Evolutionary conservation across 1,140 invertebrate species (phyloP), one percentile per base, ranked within the genome.

Genomic region (Stegodyphus mimosarum): DNA sequence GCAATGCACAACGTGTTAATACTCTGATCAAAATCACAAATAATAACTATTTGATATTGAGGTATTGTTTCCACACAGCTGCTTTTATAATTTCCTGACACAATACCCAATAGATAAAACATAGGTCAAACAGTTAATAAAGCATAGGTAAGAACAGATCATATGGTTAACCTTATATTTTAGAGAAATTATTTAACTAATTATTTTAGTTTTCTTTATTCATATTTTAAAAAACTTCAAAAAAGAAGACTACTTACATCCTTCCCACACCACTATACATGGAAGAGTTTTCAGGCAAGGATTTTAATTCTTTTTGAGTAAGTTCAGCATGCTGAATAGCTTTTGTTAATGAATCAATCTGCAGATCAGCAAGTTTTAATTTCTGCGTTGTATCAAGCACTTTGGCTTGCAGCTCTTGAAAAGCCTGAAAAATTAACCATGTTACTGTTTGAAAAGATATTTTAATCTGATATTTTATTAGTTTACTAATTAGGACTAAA

Each of bases 361-460:
- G 95, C 5, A 94, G 90, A 90, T 96, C 95, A 10, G 95, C 93
- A 63, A 96, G 89, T 89, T 94, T 94, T 66, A 96, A 90, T 90
- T 96, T 96, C 89, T 96, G 94, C 78, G 92, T 93, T 1, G 95
- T 95, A 87, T 94, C 94, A 3, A 95, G 91, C 92, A 95, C 93
- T 91, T 96, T 96, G n/a, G 93, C 92, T 89, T 97, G 95, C 60
- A 97, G 90, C 87, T 97, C 95, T 49, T 92, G 90, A 89, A 97
- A 97, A 10, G 95, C 96, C 92, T 96, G 48, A 52, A 50, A 60
- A 6, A 33, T 33, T 33, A 33, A 33, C 33, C 1, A 33, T 33
- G 33, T 33, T 33, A 33, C 33, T 33, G 33, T 33, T 33, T 33
- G 33, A 33, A 33, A 33, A 33, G 33, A 33, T 33, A 33, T 33